A percentile compares a stretch with the other conserved stretches of the same genome.
phyloP scores from a whole-genome alignment of 2,888 invertebrate species.

The Mechanitis mazaeus region DNA sequence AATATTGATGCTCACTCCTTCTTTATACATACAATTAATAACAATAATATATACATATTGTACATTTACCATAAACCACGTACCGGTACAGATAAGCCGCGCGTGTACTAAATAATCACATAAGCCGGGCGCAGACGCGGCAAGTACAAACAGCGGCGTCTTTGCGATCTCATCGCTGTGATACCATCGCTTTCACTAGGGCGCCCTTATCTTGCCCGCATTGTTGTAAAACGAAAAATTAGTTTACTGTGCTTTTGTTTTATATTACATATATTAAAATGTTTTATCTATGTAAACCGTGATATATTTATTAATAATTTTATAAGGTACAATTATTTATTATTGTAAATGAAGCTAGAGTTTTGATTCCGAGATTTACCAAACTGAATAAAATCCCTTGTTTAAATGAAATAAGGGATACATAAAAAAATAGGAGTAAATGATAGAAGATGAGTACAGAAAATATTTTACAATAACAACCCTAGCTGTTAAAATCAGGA shows the following conservation, averaged over 20 bases:
- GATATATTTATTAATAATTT: too few species aligned
- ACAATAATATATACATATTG: neutral
- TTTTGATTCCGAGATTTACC: too few species aligned
- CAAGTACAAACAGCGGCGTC: slow-evolving; percentile 51
- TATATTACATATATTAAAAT: neutral
- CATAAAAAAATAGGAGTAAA: too few species aligned
- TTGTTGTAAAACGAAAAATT: slow-evolving; percentile 12
- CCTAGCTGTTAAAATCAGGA: too few species aligned
- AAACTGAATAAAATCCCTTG: too few species aligned
- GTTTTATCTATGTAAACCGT: too few species aligned
- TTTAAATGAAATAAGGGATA: too few species aligned
- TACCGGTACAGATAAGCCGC: slow-evolving; percentile 15
- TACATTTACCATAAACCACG: neutral
- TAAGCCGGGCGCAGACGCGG: slow-evolving; percentile 34
- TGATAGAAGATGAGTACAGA: too few species aligned
- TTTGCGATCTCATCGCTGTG: slow-evolving; percentile 49
- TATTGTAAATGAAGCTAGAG: too few species aligned
- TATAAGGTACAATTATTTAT: too few species aligned
- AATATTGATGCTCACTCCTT: too few species aligned
- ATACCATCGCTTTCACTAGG: slow-evolving; percentile 41
- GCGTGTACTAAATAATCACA: slow-evolving; percentile 18
- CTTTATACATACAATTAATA: neutral
- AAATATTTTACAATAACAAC: too few species aligned
- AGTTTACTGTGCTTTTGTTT: neutral
- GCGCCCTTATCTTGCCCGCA: slow-evolving; percentile 37